These are phyloP conservation scores for Bolborhynchus lineola DNA, from an alignment of 2,113 vertebrate species.

Conservation along the genomic window DNA sequence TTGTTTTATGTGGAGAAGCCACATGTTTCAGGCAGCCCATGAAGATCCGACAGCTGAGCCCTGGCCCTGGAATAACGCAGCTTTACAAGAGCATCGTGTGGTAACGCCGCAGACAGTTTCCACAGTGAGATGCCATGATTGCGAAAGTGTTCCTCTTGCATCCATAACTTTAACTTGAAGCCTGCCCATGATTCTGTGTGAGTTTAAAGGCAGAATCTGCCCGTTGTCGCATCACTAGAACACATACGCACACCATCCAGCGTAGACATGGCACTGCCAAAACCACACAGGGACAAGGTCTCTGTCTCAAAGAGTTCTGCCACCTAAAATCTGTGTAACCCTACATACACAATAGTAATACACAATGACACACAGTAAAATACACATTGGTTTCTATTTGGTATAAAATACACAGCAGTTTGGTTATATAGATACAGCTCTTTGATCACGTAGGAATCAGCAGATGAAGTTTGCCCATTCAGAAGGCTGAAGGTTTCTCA, in stretches of 20 bases:
- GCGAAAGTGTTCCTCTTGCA: background rate
- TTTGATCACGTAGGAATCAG: background rate
- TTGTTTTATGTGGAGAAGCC: constrained; percentile 35
- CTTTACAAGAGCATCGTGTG: background rate
- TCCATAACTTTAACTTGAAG: background rate
- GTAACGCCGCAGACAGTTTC: background rate
- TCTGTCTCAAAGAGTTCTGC: background rate
- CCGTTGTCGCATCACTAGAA: background rate
- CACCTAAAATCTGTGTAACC: background rate
- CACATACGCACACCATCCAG: background rate
- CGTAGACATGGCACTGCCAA: background rate
- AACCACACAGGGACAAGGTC: background rate
- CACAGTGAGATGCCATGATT: background rate
- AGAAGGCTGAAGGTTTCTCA: background rate
- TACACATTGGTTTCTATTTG: background rate
- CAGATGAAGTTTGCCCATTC: background rate
- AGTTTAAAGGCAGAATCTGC: background rate
- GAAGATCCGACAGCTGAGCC: background rate
- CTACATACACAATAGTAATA: background rate
- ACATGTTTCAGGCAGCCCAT: background rate
- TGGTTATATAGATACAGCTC: background rate
- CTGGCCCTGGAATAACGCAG: background rate
- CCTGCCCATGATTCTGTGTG: background rate
- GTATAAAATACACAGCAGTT: background rate
- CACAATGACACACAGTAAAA: background rate